Conservation (phyloP, 1,140 invertebrate species). For the Hestina assimilis region DNA sequence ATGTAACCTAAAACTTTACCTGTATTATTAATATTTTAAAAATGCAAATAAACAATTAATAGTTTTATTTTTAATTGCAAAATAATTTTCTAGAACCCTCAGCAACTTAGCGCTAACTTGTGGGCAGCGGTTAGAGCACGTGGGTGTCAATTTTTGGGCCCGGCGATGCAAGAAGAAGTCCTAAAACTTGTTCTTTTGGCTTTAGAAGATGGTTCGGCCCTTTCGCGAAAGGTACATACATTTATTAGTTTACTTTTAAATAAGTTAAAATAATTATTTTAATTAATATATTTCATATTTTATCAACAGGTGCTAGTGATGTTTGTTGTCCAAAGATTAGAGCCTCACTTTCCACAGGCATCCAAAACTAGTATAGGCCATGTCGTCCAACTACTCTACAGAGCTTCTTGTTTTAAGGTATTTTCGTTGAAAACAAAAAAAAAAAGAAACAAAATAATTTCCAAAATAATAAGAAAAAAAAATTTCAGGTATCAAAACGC, state of each 20-base stretch:
- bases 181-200: slow-evolving; percentile 95
- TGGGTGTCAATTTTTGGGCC: slow-evolving; percentile 99
- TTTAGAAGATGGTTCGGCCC: slow-evolving; percentile 96
- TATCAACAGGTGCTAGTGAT: slow-evolving; percentile 90
- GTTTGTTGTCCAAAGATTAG: slow-evolving; percentile 98
- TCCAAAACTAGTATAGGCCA: slow-evolving; percentile 99
- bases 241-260: neutral
- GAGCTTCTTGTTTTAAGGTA: slow-evolving; percentile 99
- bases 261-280: neutral
- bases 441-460: neutral
- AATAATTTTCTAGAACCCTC: slow-evolving; percentile 50
- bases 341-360: slow-evolving; percentile 97
- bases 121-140: slow-evolving; percentile 98
- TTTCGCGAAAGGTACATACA: slow-evolving; percentile 90
- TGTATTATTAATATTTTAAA: no score
- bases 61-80: neutral
- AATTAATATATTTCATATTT: slow-evolving; percentile 22
- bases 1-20: no score
- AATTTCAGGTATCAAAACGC: slow-evolving; percentile 92
- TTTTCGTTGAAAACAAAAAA: slow-evolving; percentile 15
- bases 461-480: neutral
- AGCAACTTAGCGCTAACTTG: slow-evolving; percentile 77
- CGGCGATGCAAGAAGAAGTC: slow-evolving; percentile 99
- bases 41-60: no score
- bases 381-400: slow-evolving; percentile 97